Evolutionary conservation across 2,797 vertebrate species (phyloP).

Genomic region (Morelia viridis): DNA sequence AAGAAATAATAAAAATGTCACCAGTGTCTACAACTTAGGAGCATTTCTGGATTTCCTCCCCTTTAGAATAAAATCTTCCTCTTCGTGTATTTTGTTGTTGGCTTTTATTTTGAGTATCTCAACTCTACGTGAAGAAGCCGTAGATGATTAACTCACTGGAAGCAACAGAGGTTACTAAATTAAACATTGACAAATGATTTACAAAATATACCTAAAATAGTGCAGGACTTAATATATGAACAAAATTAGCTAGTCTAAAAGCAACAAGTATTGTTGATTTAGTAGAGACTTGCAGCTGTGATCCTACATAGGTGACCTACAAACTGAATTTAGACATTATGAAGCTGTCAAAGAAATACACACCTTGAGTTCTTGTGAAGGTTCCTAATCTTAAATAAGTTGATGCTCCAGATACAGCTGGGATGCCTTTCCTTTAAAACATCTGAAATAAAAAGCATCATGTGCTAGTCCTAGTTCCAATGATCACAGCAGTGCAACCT

Average conservation of each 20-base stretch:
- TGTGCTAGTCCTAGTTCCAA: neutral
- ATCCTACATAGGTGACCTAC: neutral
- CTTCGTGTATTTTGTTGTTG: constrained; percentile 48
- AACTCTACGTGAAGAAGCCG: constrained; percentile 58
- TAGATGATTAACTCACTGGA: constrained; percentile 58
- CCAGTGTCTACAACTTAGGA: neutral
- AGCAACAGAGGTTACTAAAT: constrained; percentile 60
- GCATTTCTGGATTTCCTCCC: neutral
- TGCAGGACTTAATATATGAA: constrained; percentile 46
- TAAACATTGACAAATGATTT: constrained; percentile 53
- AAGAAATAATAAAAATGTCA: neutral
- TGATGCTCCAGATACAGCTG: neutral
- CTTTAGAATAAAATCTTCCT: neutral
- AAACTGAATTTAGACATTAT: constrained; percentile 46
- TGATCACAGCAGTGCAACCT: neutral
- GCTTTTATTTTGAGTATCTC: constrained; percentile 59
- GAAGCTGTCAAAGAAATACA: constrained; percentile 32
- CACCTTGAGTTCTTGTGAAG: constrained; percentile 1
- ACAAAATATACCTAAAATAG: constrained; percentile 52
- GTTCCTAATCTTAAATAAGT: constrained; percentile 7
- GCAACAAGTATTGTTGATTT: constrained; percentile 62
- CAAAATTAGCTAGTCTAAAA: constrained; percentile 63
- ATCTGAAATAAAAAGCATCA: neutral
- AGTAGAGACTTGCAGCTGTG: constrained; percentile 51
- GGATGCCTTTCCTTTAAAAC: constrained; percentile 2